Evolutionary conservation across 2,888 invertebrate genomes (phyloP).

Genomic region (Pristionchus fissidentatus): DNA sequence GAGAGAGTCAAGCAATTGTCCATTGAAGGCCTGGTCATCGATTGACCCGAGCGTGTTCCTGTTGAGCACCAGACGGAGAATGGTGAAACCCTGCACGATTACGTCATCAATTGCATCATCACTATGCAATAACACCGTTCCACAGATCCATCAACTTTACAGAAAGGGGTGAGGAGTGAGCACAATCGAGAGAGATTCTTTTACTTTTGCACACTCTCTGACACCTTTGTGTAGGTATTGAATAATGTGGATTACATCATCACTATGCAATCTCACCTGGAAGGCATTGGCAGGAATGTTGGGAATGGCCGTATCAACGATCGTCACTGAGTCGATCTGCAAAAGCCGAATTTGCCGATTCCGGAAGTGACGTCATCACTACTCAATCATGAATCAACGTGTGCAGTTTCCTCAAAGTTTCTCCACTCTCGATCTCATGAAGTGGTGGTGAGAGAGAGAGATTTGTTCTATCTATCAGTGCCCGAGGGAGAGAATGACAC

Average conservation of each 20-base stretch:
- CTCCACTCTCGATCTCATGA: no score
- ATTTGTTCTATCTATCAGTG: constrained; percentile 38
- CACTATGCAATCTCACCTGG: constrained; percentile 52
- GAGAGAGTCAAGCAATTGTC: constrained; percentile 70
- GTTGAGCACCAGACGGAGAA: constrained; percentile 74
- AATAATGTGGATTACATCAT: constrained; percentile 9
- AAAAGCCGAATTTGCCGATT: constrained; percentile 50
- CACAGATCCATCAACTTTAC: background rate
- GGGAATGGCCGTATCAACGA: constrained; percentile 73
- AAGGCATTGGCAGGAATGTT: constrained; percentile 72
- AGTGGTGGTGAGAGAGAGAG: no score
- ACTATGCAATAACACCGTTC: background rate
- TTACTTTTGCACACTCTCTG: no score
- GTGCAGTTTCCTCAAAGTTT: background rate
- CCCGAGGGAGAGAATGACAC: background rate
- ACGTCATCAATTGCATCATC: background rate
- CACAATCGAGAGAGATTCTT: no score
- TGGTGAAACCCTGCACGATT: constrained; percentile 59
- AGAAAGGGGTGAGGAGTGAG: background rate
- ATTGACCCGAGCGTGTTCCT: constrained; percentile 70
- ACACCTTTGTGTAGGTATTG: background rate
- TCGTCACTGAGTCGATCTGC: constrained; percentile 74
- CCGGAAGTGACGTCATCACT: background rate
- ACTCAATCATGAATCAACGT: background rate
- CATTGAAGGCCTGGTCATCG: constrained; percentile 73